Evolutionary conservation across 2,797 vertebrate species (phyloP), one percentile per base, ranked within the genome.

Genomic region (Strix occidentalis): DNA sequence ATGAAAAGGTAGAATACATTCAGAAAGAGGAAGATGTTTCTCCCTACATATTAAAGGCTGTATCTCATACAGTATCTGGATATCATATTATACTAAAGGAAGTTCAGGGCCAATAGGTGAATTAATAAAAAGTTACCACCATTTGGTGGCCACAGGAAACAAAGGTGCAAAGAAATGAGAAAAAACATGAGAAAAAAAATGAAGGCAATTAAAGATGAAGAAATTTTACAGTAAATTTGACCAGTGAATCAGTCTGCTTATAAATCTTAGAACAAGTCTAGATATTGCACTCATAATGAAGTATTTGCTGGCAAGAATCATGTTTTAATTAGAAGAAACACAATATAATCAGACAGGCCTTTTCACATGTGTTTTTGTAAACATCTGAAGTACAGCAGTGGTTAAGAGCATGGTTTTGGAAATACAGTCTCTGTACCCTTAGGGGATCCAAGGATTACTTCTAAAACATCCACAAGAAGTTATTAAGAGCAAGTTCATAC

Each of bases 21-120:
- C 39, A 60, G 23, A 53, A 86, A 74, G 29, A 64, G 18, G 14
- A 78, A 60, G 19, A 2, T 61, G 37, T 17, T 90, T 77, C 51
- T 71, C 48, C 68, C 45, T 50, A n/a, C 6, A n/a, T 9, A 53
- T 13, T 39, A 19, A 72, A 54, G 12, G 24, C 64, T 28, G 0
- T 41, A n/a, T 33, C 33, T 41, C 4, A 0, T 45, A 74, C 10
- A 60, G 0, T n/a, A 51, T 18, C 72, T 41, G 61, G 15, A 12
- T 43, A 77, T 56, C 25, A 26, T 51, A 61, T 13, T 46, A 53
- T 5, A 77, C 8, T 43, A 56, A 85, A 57, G 11, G 16, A 70
- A 35, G 15, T 13, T 75, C 41, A 64, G 21, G 24, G 51, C 15
- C 65, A 60, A 50, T 0, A 64, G 3, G 9, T 9, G 81, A 84